Conservation (phyloP, 2,888 invertebrate species). For the Aplocera efformata region DNA sequence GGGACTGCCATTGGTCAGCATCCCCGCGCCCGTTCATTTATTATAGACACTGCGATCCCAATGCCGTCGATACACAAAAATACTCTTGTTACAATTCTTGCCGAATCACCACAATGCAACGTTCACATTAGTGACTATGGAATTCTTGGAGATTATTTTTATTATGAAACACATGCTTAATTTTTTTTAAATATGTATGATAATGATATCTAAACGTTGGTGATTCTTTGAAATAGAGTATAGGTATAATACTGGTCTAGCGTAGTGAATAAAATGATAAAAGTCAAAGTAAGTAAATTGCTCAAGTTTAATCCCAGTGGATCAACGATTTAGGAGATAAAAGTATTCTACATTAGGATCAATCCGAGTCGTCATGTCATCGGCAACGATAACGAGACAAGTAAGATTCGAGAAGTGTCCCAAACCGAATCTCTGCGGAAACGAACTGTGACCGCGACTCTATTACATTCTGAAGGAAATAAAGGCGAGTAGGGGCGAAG, state of each 20-base stretch:
- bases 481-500: constrained; percentile 61
- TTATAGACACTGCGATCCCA: constrained; percentile 79
- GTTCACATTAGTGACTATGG: constrained; percentile 11
- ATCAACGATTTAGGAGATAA: constrained; percentile 50
- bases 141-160: too few relatives aligned
- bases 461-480: constrained; percentile 65
- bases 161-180: too few relatives aligned
- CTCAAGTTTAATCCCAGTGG: constrained; percentile 53
- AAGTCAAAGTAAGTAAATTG: constrained; percentile 26
- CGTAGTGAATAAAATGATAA: constrained; percentile 22
- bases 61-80: constrained; percentile 36
- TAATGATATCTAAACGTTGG: too few relatives aligned
- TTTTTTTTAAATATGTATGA: too few relatives aligned
- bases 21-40: constrained; percentile 80
- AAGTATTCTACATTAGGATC: constrained; percentile 50
- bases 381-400: constrained; percentile 58
- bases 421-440: constrained; percentile 44
- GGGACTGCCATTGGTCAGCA: constrained; percentile 79
- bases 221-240: too few relatives aligned
- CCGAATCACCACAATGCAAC: constrained; percentile 38
- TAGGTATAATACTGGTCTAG: too few relatives aligned
- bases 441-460: constrained; percentile 48
- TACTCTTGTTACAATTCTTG: constrained; percentile 39
- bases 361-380: constrained; percentile 51
- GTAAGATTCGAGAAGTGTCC: constrained; percentile 51